phyloP scores from a whole-genome alignment of 2,888 invertebrate genomes.

The Eristalis tenax region DNA sequence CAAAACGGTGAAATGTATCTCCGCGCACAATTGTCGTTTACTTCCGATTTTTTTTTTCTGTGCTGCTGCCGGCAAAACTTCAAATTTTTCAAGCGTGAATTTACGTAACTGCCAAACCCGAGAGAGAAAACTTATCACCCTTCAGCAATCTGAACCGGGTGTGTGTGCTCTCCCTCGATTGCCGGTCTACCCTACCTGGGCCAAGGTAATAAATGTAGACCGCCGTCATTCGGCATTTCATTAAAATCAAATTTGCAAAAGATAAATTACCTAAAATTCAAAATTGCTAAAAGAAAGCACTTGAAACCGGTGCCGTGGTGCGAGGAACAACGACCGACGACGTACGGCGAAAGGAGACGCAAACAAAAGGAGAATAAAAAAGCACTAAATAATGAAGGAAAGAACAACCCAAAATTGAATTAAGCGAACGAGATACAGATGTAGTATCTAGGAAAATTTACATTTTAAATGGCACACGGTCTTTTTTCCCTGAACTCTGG shows the following conservation, averaged over 20 bases:
- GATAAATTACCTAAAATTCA: conserved; percentile 52
- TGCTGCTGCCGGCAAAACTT: neutral
- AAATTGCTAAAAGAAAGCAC: conserved; percentile 28
- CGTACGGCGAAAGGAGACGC: neutral
- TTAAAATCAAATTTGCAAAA: conserved; percentile 67
- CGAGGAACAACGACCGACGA: neutral
- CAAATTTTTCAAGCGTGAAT: conserved; percentile 53
- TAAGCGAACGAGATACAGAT: conserved; percentile 21
- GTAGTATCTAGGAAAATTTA: conserved; percentile 39
- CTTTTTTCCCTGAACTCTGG: neutral
- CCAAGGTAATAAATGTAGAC: conserved; percentile 20
- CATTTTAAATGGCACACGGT: conserved; percentile 44
- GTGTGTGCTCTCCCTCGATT: neutral
- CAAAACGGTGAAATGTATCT: conserved; percentile 22
- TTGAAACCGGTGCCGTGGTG: neutral
- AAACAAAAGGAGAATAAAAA: neutral
- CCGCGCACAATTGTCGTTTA: conserved; percentile 27
- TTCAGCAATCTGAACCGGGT: conserved; percentile 28
- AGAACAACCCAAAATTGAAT: conserved; percentile 55
- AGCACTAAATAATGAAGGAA: neutral
- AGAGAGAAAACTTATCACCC: conserved; percentile 54
- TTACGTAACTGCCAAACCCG: neutral
- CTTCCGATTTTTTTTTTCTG: conserved; percentile 22
- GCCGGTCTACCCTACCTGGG: neutral
- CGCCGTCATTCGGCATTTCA: conserved; percentile 46